Evolutionary conservation across 2,113 vertebrate species (phyloP), one percentile per base, ranked within the genome.

Genomic region (Chionis minor): DNA sequence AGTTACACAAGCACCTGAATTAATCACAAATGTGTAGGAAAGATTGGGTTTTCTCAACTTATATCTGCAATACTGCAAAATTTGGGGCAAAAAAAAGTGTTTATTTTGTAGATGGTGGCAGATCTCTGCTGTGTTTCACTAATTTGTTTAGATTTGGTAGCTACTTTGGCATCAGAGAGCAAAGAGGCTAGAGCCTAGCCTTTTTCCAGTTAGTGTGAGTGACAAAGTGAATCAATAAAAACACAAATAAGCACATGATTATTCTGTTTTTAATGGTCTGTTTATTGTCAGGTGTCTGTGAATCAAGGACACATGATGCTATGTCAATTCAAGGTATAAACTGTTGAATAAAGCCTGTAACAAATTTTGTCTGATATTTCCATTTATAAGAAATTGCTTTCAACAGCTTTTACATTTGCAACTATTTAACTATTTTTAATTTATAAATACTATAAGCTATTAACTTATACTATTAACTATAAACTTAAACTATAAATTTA

Each of bases 91-190:
- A 26, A 89, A 91, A 54, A 62, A 9, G 14, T 69, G 38, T 82
- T 11, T 79, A n/a, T 86, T 97, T 97, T 92, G 45, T 63, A 80
- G 70, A 73, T 75, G 24, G 72, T 86, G 81, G 86, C 8, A 81
- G 69, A 81, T 86, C 51, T 88, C 65, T 82, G 6, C 6, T 52
- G 9, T 55, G 17, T 45, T 82, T 69, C 15, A 51, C 27, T 67
- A 42, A 23, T 8, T 65, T 58, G 5, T 58, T 73, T 82, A 59
- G 32, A 73, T 83, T 75, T 52, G 4, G 38, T 73, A 73, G 17
- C 20, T 61, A n/a, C 20, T 92, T 67, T 59, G 55, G 74, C 12
- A 82, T 73, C 27, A 59, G 14, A 79, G 33, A 63, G 10, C 33
- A 81, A 78, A 77, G 11, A n/a, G 24, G 1, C 30, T n/a, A 85